Percentiles rank a stretch among this genome's conserved stretches.
Conservation (phyloP, 2,888 invertebrate genomes). For the Palloptera scutellata region DNA sequence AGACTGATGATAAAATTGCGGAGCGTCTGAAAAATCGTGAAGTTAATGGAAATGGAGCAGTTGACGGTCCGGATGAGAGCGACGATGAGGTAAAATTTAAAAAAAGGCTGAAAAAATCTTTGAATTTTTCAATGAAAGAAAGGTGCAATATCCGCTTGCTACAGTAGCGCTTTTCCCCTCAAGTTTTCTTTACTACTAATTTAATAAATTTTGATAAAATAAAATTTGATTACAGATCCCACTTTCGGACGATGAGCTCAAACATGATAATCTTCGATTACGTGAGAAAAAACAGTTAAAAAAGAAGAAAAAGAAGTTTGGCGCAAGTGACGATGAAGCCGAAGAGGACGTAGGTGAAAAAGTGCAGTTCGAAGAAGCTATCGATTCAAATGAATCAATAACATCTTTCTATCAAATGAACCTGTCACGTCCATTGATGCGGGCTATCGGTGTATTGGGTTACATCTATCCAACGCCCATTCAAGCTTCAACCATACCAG, state of each 20-base stretch:
- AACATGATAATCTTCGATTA: conserved; percentile 74
- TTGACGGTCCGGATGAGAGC: conserved; percentile 67
- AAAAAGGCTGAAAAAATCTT: not conserved
- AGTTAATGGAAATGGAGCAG: conserved; percentile 60
- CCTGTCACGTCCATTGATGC: conserved; percentile 89
- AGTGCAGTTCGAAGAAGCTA: conserved; percentile 70
- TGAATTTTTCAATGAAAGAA: conserved; percentile 29
- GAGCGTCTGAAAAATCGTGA: conserved; percentile 67
- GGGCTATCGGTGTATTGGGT: conserved; percentile 87
- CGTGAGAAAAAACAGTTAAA: conserved; percentile 71
- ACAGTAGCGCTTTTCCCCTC: no score
- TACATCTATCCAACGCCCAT: conserved; percentile 97
- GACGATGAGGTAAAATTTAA: conserved; percentile 61
- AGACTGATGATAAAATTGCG: conserved; percentile 85
- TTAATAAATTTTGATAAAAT: not conserved
- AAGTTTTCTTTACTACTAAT: no score
- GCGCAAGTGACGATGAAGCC: conserved; percentile 61
- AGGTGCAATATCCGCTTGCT: not conserved
- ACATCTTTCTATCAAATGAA: conserved; percentile 94
- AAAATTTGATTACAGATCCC: conserved; percentile 62
- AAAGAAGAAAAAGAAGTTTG: conserved; percentile 65
- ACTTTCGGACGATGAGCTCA: conserved; percentile 81
- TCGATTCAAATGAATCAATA: conserved; percentile 71
- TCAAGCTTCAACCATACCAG: conserved; percentile 93
- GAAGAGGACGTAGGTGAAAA: conserved; percentile 66